Conservation (phyloP, 2,797 vertebrate genomes). For the Myiothlypis chrysogaster region DNA sequence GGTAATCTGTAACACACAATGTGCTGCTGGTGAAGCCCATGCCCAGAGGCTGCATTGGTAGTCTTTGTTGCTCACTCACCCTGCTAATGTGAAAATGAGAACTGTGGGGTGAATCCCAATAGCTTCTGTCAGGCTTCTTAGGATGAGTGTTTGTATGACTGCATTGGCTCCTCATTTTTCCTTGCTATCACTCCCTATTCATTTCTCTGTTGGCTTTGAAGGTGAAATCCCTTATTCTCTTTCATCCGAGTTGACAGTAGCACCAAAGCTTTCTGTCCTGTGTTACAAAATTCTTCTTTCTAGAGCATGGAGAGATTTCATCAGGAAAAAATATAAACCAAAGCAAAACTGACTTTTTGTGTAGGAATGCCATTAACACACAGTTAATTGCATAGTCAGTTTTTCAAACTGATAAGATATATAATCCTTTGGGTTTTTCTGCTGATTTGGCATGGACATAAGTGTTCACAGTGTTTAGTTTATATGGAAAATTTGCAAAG, state of each 20-base stretch:
- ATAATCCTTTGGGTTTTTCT: background rate
- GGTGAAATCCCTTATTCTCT: conserved; percentile 60
- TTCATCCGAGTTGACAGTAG: conserved; percentile 61
- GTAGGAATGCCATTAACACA: background rate
- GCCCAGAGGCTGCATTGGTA: conserved; percentile 4
- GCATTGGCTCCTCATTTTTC: conserved; percentile 62
- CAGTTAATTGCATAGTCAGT: background rate
- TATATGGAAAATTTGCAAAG: background rate
- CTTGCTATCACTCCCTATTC: conserved; percentile 55
- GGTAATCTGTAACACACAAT: conserved; percentile 34
- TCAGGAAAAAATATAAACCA: background rate
- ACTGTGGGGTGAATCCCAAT: conserved; percentile 61
- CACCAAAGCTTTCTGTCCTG: background rate
- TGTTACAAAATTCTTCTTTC: background rate
- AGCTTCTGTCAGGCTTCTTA: conserved; percentile 33
- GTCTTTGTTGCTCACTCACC: background rate
- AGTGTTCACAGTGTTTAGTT: background rate
- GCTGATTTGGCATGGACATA: background rate
- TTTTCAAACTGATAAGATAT: background rate
- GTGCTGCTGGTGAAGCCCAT: background rate
- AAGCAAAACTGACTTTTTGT: background rate
- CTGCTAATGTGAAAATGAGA: conserved; percentile 53
- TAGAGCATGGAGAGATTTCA: background rate
- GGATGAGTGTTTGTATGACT: conserved; percentile 52
- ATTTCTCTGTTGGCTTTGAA: conserved; percentile 58